These are phyloP conservation scores for Taenaris catops DNA, from an alignment of 2,888 invertebrate species.

Conservation along the genomic window DNA sequence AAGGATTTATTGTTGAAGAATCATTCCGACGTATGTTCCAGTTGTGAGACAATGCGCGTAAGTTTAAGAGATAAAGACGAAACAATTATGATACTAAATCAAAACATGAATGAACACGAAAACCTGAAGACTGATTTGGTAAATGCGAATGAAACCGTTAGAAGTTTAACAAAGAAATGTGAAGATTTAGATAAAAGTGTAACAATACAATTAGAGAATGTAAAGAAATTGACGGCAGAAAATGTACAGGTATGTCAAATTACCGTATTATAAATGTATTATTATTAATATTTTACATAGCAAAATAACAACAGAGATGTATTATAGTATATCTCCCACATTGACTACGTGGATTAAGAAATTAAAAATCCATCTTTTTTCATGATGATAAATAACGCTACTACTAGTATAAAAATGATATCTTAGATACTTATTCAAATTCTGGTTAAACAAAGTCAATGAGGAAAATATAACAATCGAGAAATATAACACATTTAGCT, in stretches of 20 bases:
- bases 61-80: slow-evolving; percentile 60
- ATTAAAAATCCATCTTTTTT: too few relatives aligned
- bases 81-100: slow-evolving; percentile 49
- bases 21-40: slow-evolving; percentile 35
- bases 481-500: too few relatives aligned
- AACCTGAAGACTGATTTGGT: slow-evolving; percentile 64
- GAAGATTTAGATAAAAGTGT: slow-evolving; percentile 84
- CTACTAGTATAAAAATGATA: too few relatives aligned
- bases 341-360: too few relatives aligned
- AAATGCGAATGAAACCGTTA: slow-evolving; percentile 78
- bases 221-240: slow-evolving; percentile 82
- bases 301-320: too few relatives aligned
- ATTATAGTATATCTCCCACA: too few relatives aligned
- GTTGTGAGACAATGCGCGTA: slow-evolving; percentile 45
- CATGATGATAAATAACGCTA: too few relatives aligned
- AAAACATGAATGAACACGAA: slow-evolving; percentile 42
- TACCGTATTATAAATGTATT: too few relatives aligned
- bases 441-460: too few relatives aligned
- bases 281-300: too few relatives aligned
- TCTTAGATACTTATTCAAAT: too few relatives aligned
- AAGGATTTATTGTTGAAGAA: slow-evolving; percentile 41
- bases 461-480: too few relatives aligned
- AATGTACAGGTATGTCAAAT: slow-evolving; percentile 69
- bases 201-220: slow-evolving; percentile 83
- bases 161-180: slow-evolving; percentile 83